Evolutionary conservation across 1,140 invertebrate genomes (phyloP), one percentile per base, ranked within the genome.

Genomic region (Diabrotica virgifera): DNA sequence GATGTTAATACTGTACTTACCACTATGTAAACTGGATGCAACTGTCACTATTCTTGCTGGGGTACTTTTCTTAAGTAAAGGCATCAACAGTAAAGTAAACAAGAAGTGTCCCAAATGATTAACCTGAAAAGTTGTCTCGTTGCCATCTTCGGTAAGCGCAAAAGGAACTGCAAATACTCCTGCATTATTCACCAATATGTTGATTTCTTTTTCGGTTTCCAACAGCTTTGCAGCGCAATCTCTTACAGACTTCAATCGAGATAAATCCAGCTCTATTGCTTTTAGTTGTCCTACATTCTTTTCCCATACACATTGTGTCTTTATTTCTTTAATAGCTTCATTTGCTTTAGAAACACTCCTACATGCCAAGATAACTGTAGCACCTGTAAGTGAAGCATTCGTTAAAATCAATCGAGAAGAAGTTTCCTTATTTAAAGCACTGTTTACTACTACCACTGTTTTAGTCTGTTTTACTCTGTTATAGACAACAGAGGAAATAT

Each of bases 71-170:
- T 83, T 77, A n/a, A 88, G 78, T 72, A 82, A 83, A 5, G 84
- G 84, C 57, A 96, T 70, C 0, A 97, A 77, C 9, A 97, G 77
- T 64, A 87, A 82, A 0, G 93, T 96, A 0, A 97, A 81, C 36
- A 95, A 81, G 75, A 95, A 96, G 72, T 95, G 93, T 0, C 91
- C 91, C 55, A 93, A 78, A 77, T 93, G 87, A 76, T 94, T 94
- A 0, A 88, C 86, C 11, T 87, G 89, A 11, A 93, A 80, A 66
- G 93, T 89, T 58, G 84, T 84, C 76, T 96, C 94, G 74, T 90
- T 89, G 0, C 92, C 92, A 72, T 96, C 92, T 64, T 84, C 85
- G 0, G 88, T 89, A 63, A 83, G 83, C 52, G 73, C 57, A 65
- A 85, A 79, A 0, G 88, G 91, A 64, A 85, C 87, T 79, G 85